Evolutionary conservation across 2,113 vertebrate genomes (phyloP).

Genomic region (Gallinago jamesoni): DNA sequence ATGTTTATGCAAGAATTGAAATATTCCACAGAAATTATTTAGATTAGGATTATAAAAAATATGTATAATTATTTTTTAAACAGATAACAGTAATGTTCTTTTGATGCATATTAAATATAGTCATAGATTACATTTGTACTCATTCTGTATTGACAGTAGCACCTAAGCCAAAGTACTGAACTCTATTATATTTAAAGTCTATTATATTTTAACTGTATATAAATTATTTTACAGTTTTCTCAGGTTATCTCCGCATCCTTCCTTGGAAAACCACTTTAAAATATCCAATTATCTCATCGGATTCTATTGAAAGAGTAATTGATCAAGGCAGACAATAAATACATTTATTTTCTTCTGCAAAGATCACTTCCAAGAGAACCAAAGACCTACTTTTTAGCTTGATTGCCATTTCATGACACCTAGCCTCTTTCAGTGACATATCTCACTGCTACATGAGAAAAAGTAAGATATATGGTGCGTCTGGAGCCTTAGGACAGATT

Average conservation of each 20-base stretch:
- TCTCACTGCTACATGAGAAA: background rate
- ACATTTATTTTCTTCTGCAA: background rate
- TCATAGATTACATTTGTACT: background rate
- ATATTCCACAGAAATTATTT: background rate
- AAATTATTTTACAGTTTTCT: background rate
- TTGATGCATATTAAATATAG: background rate
- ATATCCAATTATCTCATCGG: background rate
- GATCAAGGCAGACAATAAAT: background rate
- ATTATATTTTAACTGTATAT: too few species aligned
- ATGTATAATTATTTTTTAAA: background rate
- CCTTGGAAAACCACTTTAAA: background rate
- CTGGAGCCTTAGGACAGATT: slow-evolving; percentile 1
- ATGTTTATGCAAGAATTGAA: background rate
- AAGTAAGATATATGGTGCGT: background rate
- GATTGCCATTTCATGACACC: background rate
- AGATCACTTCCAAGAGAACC: background rate
- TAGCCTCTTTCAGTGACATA: background rate
- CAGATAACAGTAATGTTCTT: background rate
- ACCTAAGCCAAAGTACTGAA: background rate
- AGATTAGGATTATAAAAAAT: background rate
- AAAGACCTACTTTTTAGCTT: background rate
- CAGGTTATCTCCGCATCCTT: background rate
- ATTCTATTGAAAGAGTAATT: background rate
- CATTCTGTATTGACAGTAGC: background rate
- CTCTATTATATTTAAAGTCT: too few species aligned